phyloP scores from a whole-genome alignment of 1,140 invertebrate species.

The Solenopsis fugax region DNA sequence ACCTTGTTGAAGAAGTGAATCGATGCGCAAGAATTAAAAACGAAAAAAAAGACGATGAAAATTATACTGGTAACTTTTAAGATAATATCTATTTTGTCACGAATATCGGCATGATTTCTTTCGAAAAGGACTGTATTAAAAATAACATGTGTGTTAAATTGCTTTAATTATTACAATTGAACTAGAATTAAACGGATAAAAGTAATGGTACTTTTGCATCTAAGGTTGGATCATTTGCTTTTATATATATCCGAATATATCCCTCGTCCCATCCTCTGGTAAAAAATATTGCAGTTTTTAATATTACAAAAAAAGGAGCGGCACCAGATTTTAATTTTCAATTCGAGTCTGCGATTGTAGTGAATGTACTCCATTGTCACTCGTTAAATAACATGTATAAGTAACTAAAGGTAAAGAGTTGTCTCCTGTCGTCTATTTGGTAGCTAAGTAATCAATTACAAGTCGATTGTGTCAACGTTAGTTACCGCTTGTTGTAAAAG shows the following conservation, averaged over 20 bases:
- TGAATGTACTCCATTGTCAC: constrained; percentile 75
- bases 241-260: constrained; percentile 78
- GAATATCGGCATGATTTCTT: constrained; percentile 42
- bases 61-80: constrained; percentile 68
- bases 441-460: background rate
- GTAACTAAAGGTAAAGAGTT: background rate
- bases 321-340: constrained; percentile 77
- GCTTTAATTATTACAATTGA: constrained; percentile 75
- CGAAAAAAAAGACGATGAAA: constrained; percentile 53
- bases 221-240: constrained; percentile 78
- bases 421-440: background rate
- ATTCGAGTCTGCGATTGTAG: constrained; percentile 77
- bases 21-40: constrained; percentile 70
- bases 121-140: constrained; percentile 21
- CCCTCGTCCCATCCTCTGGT: constrained; percentile 86
- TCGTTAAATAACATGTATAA: constrained; percentile 9
- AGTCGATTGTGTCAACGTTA: constrained; percentile 9
- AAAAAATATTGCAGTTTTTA: constrained; percentile 86
- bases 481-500: background rate
- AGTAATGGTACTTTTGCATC: constrained; percentile 78
- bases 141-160: background rate
- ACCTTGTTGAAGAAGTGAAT: constrained; percentile 81
- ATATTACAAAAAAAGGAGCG: constrained; percentile 80
- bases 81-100: constrained; percentile 40
- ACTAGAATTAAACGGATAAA: constrained; percentile 77